These are phyloP conservation scores for Sinocyclocheilus rhinocerous DNA, from an alignment of 2,113 vertebrate species.

Conservation along the genomic window DNA sequence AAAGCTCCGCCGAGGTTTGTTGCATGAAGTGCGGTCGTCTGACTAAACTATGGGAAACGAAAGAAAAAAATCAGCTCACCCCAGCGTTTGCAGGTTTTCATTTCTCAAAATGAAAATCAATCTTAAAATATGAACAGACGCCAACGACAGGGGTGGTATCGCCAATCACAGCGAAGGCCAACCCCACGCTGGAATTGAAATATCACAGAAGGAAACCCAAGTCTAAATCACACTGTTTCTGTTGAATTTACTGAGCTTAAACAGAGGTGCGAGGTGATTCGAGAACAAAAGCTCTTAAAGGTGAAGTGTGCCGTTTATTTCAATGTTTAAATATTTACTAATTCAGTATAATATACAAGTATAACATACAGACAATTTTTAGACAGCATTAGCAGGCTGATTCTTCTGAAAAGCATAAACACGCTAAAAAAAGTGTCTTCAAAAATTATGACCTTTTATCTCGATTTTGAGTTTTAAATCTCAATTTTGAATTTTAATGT, in stretches of 20 bases:
- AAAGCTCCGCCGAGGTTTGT: conserved; percentile 14
- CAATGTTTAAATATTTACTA: neutral
- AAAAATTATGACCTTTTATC: neutral
- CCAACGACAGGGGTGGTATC: conserved; percentile 50
- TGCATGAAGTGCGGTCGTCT: conserved; percentile 20
- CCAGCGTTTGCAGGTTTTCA: conserved; percentile 41
- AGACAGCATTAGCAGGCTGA: neutral
- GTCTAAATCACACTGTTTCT: conserved; percentile 23
- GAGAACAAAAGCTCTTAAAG: neutral
- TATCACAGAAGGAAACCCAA: conserved; percentile 1
- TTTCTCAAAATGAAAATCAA: conserved; percentile 48
- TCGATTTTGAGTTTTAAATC: neutral
- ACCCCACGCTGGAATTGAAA: conserved; percentile 38
- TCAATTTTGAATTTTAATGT: neutral
- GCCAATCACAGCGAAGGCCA: conserved; percentile 49
- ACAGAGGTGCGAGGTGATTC: neutral
- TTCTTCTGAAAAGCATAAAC: neutral
- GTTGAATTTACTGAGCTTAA: conserved; percentile 20
- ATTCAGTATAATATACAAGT: neutral
- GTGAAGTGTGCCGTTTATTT: neutral
- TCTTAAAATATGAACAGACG: conserved; percentile 36
- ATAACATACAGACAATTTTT: too few relatives aligned
- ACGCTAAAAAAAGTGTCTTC: neutral
- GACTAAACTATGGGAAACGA: conserved; percentile 38
- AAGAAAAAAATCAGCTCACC: conserved; percentile 42